Base-by-base conservation (phyloP, 2,888 invertebrate species). In the Xylota segnis region DNA sequence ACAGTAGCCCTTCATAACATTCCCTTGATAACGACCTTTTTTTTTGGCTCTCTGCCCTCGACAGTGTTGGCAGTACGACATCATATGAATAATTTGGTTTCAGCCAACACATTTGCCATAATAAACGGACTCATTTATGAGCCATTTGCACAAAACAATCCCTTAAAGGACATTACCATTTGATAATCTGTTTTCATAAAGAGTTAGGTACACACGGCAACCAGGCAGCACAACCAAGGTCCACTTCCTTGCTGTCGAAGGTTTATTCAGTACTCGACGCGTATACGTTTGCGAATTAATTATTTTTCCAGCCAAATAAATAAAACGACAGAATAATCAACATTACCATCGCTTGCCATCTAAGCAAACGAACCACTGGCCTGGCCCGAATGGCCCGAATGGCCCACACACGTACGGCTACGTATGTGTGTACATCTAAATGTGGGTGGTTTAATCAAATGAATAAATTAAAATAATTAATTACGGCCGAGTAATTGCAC, bases 391-490 rank as follows among this genome's bases (percentile, higher is more conserved):
- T 56, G 10, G 34, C 37, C 23, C 16, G 32, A n/a, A 12, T 6
- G n/a, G n/a, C n/a, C 9, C 37, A 10, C 7, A 40, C 40, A 12
- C 10, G n/a, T 4, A 2, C 18, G 9, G 1, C 27, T 14, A 16
- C n/a, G 4, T 4, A 29, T 23, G 3, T 3, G 23, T 1, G 10
- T 5, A 32, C 14, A n/a, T 5, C 16, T 34, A 34, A 34, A 9
- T 0, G 23, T 45, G 63, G 34, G 65, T 37, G 70, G 18, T 14
- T 65, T 50, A 76, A 50, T 77, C 77, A 63, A 78, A 78, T 72
- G 83, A 77, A 83, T 83, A 47, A 83, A 83, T 83, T 78, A 83
- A 78, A 78, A 78, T 83, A 72, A 83, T 72, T 78, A 83, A 78
- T 83, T 77, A 59, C 34, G 45, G 54, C 37, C 37, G 59, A 66